Evolutionary conservation across 2,888 invertebrate genomes (phyloP).

Genomic region (Heteropelma amictum): DNA sequence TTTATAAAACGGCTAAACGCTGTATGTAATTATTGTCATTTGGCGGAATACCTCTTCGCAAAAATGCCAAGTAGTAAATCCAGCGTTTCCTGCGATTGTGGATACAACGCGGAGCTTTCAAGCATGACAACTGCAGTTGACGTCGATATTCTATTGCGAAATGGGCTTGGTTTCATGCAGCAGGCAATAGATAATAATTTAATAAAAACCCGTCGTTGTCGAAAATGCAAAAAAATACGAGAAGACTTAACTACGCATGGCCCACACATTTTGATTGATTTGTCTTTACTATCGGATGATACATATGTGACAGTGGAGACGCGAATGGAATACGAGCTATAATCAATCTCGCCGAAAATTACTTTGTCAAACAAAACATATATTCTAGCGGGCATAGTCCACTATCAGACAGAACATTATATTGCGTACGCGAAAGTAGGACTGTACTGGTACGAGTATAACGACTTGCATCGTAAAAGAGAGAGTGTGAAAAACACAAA

Average conservation of each 20-base stretch:
- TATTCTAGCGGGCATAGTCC: background rate
- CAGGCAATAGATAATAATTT: background rate
- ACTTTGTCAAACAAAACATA: background rate
- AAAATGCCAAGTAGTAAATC: background rate
- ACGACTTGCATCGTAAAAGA: background rate
- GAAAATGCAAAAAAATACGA: background rate
- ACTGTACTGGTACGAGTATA: background rate
- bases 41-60: background rate
- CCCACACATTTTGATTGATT: background rate
- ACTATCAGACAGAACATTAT: background rate
- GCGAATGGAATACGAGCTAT: background rate
- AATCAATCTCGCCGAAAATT: background rate
- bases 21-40: background rate
- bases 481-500: background rate
- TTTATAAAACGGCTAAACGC: background rate
- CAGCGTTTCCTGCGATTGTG: background rate
- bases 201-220: background rate
- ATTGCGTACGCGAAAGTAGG: background rate
- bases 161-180: background rate
- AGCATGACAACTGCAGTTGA: background rate
- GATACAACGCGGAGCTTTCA: background rate
- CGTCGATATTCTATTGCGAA: background rate
- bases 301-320: background rate
- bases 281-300: background rate
- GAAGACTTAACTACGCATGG: background rate